Base-by-base conservation (phyloP, 2,797 vertebrate genomes). In the Mormyrus proboscirostris region DNA sequence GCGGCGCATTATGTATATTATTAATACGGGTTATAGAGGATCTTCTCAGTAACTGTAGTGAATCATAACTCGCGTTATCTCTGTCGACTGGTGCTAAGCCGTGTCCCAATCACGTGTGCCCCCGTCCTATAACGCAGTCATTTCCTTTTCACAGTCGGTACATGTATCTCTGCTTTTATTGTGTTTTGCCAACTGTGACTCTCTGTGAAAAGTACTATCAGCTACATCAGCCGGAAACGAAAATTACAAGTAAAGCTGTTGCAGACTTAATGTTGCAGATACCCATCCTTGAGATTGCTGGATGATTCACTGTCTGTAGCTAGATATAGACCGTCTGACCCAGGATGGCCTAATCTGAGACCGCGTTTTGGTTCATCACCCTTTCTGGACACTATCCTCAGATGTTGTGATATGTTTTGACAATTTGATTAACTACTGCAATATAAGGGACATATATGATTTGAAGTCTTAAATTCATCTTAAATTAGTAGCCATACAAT, bases 21-120 rank as follows among this genome's bases (percentile, higher is more conserved):
- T 91, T 94, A 95, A 95, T 96, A 95, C 95, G 95, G 96, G 96
- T 96, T 95, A 91, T 91, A 90, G 88, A 90, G 91, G 90, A 92
- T 91, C 92, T 88, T 93, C 93, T 22, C 22, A 33, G 16, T 10
- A 49, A 51, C 19, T 38, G 33, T 62, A 57, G 57, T 51, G 53
- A 86, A 82, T 29, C 69, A 29, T n/a, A 76, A 76, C 69, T 55
- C 86, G 19, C 41, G 51, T 44, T 55, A 69, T 86, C 41, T 84
- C 49, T 49, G 22, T 47, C 59, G 57, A 25, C 82, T 57, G 88
- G 88, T 76, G 88, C 87, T 90, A 88, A 90, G 84, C 73, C 14
- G n/a, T 47, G 76, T 59, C 51, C 88, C 73, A 55, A 50, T 88
- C 12, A 50, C 8, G 12, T 55, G 44, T 53, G 29, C 41, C 53